These are phyloP conservation scores for Periplaneta americana DNA, from an alignment of 1,140 invertebrate species.

Conservation along the genomic window DNA sequence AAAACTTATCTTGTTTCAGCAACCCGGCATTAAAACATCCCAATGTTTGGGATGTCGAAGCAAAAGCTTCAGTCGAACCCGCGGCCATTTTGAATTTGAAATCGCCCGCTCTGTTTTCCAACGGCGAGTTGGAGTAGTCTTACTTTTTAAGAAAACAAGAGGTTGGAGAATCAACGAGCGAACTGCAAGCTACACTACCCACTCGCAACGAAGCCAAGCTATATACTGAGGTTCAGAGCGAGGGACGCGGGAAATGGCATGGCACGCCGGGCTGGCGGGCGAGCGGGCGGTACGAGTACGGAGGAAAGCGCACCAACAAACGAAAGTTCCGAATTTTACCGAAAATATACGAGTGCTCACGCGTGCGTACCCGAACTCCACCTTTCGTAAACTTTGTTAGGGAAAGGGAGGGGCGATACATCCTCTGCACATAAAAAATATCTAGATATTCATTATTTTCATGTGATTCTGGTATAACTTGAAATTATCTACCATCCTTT, in stretches of 20 bases:
- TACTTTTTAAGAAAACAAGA: not conserved
- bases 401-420: no score
- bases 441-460: no score
- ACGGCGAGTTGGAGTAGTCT: not conserved
- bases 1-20: slow-evolving; percentile 30
- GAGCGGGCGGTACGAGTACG: not conserved
- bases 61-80: slow-evolving; percentile 16
- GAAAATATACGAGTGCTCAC: not conserved
- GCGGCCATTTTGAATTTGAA: slow-evolving; percentile 12
- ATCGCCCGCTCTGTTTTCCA: not conserved
- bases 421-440: no score
- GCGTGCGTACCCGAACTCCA: not conserved
- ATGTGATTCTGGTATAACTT: no score
- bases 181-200: not conserved
- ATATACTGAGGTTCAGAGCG: not conserved
- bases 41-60: slow-evolving; percentile 8
- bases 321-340: not conserved
- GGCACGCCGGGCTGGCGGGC: not conserved
- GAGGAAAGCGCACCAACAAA: not conserved
- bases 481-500: no score
- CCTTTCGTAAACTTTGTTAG: not conserved
- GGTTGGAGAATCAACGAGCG: not conserved
- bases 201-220: not conserved
- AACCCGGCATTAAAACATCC: slow-evolving; percentile 28
- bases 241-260: not conserved